Conservation (phyloP, 2,797 vertebrate genomes). For the Lacerta agilis region DNA sequence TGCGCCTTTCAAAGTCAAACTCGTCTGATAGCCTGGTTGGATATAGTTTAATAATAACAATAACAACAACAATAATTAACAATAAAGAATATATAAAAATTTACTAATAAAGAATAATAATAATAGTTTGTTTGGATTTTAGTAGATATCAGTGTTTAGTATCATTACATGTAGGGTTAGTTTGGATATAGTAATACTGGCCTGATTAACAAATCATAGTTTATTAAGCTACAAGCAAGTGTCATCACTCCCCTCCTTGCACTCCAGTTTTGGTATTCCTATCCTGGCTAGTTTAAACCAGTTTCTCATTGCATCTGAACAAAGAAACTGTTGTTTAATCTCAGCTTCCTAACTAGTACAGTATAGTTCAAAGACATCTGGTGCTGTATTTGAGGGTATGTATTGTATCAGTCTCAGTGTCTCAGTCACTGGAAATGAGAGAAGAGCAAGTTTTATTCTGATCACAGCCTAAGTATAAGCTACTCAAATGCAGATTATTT, state of each 20-base stretch:
- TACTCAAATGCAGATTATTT: neutral
- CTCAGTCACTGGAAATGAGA: neutral
- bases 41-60: no score
- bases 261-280: neutral
- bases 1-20: no score
- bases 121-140: no score
- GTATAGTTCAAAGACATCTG: neutral
- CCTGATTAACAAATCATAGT: no score
- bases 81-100: no score
- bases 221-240: neutral
- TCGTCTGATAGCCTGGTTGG: no score
- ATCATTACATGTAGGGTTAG: no score
- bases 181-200: no score
- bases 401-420: neutral
- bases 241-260: neutral
- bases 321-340: neutral
- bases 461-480: neutral
- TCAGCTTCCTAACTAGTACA: neutral
- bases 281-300: neutral
- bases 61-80: no score
- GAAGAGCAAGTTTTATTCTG: no score
- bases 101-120: no score
- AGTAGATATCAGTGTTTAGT: no score
- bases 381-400: neutral
- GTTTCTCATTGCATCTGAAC: neutral